Evolutionary conservation across 2,888 invertebrate genomes (phyloP), one percentile per base, ranked within the genome.

Genomic region (Agriopis leucophaearia): DNA sequence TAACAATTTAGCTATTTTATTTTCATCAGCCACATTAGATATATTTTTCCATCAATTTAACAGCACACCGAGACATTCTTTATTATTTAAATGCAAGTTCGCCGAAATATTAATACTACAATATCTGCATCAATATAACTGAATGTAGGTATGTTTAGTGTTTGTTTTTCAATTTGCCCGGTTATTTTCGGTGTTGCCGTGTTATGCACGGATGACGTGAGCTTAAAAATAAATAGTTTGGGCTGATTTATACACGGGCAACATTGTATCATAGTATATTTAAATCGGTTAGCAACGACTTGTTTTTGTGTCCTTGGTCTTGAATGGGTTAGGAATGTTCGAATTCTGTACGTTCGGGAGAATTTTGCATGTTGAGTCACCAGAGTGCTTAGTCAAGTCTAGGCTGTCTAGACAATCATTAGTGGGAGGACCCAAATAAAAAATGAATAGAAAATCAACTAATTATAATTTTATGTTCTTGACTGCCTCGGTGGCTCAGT

Each of bases 251-350:
- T 71, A 62, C 48, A 44, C 63, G 45, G 62, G 71, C 67, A 71
- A 71, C 68, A 48, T 63, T 74, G 62, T 68, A 73, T 68, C 56
- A 47, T 51, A 50, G 59, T 66, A 63, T 71, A 74, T 74, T 68
- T 68, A 51, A 59, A 61, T 66, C 68, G 65, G 68, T 66, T 69
- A 66, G 68, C 70, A 72, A 71, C 73, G 48, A 62, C 38, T 47
- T 57, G 73, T 55, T 69, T 65, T 54, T 47, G 51, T 47, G 62
- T 52, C 69, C 69, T 63, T 66, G 66, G 35, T 62, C 70, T 66
- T 74, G 68, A 57, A 61, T 63, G 38, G 63, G 51, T 44, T 60
- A 27, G 52, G 52, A 60, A 64, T 59, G 42, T 36, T 54, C 9
- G 47, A 57, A 35, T 64, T 57, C 47, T 61, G 42, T 9, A 12